Conservation (phyloP, 2,797 vertebrate species). For the Characodon lateralis region DNA sequence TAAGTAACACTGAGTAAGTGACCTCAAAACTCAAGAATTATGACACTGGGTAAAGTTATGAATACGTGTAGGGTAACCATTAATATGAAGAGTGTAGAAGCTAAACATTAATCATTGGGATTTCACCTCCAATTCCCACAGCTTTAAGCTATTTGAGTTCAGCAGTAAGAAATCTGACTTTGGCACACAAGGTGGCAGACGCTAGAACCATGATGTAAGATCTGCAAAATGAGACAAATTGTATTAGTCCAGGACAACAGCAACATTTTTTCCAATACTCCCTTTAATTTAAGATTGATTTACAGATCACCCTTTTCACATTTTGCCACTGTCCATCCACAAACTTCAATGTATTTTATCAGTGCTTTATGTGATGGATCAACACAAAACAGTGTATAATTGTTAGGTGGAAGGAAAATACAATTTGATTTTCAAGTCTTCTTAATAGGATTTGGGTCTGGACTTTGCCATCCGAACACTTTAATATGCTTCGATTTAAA, state of each 20-base stretch:
- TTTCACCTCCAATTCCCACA: conserved; percentile 60
- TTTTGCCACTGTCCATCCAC: no score
- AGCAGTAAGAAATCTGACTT: conserved; percentile 55
- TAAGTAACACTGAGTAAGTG: conserved; percentile 77
- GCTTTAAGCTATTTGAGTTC: conserved; percentile 53
- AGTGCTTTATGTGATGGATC: not conserved
- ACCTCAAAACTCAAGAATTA: conserved; percentile 75
- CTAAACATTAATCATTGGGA: conserved; percentile 68
- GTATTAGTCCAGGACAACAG: not conserved
- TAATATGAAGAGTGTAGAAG: conserved; percentile 70
- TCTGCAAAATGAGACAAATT: not conserved
- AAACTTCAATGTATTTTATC: no score
- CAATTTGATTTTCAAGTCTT: not conserved
- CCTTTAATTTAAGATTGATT: not conserved
- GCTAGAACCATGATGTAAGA: conserved; percentile 17
- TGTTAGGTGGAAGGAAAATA: not conserved
- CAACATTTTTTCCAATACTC: not conserved
- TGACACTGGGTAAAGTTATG: conserved; percentile 66
- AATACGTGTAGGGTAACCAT: conserved; percentile 60
- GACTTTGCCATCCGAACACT: not conserved
- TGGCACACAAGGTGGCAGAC: conserved; percentile 55
- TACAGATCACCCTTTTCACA: no score
- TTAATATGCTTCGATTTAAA: no score
- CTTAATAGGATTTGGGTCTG: not conserved
- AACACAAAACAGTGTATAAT: not conserved